Evolutionary conservation across 2,888 invertebrate species (phyloP), one percentile per base, ranked within the genome.

Genomic region (Dryomyza anilis): DNA sequence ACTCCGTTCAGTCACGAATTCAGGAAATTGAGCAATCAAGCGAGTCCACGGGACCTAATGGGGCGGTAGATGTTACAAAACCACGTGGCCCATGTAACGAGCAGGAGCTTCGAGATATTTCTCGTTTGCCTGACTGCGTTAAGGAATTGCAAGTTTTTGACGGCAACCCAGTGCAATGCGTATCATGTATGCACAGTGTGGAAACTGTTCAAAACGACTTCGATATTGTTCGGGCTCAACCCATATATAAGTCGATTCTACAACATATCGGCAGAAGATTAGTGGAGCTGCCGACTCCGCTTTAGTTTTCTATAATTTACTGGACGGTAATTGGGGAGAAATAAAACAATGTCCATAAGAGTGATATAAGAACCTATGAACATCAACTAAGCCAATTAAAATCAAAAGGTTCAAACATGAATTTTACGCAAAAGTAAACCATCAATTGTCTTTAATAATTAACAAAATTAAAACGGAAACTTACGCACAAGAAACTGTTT

Each of bases 281-380:
- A 27, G 67, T 8, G 69, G 68, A 1, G 50, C 50, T 10, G 69
- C 68, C 1, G 67, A 69, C 21, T 21, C 67, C 3, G 66, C 71
- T n/a, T n/a, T 69, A 10, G 45, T 68, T 0, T 65, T 64, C 0
- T 66, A 67, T 16, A 68, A 69, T 14, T 57, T 67, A 2, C 63
- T 67, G 29, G 55, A 69, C 21, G 39, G 10, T 5, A 58, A 68
- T 30, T 70, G 69, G 69, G 3, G 10, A 0, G 50, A 68, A 3
- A 69, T 70, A 0, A 72, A 71, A 21, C 56, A 27, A 71, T 30
- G 71, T 69, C 1, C 69, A 69, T 25, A 73, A 72, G 29, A 53
- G 68, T 23, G 73, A 72, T 46, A 30, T 70, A 0, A 57, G 68
- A 10, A 71, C 69, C 0, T 36, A 71, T 2, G 65, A 72, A 46